Evolutionary conservation across 23 tunicate genomes (phyloP).

Genomic region (Pegea sp.): DNA sequence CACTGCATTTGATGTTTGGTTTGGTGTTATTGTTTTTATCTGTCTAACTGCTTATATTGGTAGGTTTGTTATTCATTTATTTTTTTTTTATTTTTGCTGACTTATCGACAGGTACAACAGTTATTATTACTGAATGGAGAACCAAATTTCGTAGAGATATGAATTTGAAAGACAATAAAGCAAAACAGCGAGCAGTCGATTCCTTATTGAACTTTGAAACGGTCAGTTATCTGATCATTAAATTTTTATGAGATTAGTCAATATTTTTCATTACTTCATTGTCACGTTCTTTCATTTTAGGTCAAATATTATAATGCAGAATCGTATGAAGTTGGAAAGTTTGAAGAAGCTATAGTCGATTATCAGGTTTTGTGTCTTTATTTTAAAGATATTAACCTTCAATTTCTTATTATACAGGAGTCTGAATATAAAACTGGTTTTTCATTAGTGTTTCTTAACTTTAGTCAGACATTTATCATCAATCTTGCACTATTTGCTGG

Average conservation of each 20-base stretch:
- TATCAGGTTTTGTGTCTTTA: constrained; percentile 22
- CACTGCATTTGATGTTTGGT: constrained; percentile 69
- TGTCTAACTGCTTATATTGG: constrained; percentile 45
- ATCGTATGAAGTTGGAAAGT: constrained; percentile 58
- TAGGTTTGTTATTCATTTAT: constrained; percentile 12
- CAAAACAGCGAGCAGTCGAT: constrained; percentile 84
- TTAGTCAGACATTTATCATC: constrained; percentile 35
- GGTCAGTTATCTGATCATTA: constrained; percentile 5
- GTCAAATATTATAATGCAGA: constrained; percentile 95
- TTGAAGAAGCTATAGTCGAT: constrained; percentile 69
- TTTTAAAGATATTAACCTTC: neutral
- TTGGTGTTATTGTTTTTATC: constrained; percentile 69
- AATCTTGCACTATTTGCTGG: constrained; percentile 72
- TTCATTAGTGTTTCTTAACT: constrained; percentile 64
- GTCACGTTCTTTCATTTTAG: constrained; percentile 11
- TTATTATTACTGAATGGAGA: constrained; percentile 84
- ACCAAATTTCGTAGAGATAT: constrained; percentile 83
- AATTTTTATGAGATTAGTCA: neutral
- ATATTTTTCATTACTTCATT: no score
- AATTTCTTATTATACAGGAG: constrained; percentile 7
- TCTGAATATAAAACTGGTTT: constrained; percentile 61
- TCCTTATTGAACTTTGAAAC: constrained; percentile 92
- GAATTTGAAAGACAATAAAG: constrained; percentile 81
- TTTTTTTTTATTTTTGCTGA: neutral
- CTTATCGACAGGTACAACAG: constrained; percentile 33